Evolutionary conservation across 2,113 vertebrate species (phyloP).

Genomic region (Tinamus guttatus): DNA sequence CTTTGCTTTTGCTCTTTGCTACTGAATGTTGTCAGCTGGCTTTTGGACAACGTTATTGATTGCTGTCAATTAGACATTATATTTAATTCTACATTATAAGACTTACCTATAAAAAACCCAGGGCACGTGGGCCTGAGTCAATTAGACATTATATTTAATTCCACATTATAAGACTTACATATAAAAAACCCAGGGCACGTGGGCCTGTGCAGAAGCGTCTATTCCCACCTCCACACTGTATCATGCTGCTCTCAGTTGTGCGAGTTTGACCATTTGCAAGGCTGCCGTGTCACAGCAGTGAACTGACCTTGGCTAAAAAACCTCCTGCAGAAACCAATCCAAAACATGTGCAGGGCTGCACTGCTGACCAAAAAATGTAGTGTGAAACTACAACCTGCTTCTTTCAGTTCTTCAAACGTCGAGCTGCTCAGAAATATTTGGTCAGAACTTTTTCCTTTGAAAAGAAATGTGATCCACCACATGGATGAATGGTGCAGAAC

Average conservation of each 20-base stretch:
- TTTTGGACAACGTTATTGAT: neutral
- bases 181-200: neutral
- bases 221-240: fast-evolving
- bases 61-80: neutral
- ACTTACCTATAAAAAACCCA: no score
- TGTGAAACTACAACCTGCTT: neutral
- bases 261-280: neutral
- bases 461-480: neutral
- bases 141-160: neutral
- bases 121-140: no score
- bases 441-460: neutral
- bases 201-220: neutral
- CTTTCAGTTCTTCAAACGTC: neutral
- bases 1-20: neutral
- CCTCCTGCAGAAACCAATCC: neutral
- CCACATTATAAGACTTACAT: no score
- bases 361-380: neutral
- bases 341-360: neutral
- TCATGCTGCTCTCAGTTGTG: neutral
- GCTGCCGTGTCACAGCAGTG: fast-evolving
- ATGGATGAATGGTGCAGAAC: neutral
- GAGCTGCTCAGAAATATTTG: neutral
- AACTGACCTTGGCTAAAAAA: neutral
- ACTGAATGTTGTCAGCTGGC: neutral
- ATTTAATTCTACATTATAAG: neutral